Evolutionary conservation across 2,797 vertebrate genomes (phyloP).

Genomic region (Trachurus trachurus): DNA sequence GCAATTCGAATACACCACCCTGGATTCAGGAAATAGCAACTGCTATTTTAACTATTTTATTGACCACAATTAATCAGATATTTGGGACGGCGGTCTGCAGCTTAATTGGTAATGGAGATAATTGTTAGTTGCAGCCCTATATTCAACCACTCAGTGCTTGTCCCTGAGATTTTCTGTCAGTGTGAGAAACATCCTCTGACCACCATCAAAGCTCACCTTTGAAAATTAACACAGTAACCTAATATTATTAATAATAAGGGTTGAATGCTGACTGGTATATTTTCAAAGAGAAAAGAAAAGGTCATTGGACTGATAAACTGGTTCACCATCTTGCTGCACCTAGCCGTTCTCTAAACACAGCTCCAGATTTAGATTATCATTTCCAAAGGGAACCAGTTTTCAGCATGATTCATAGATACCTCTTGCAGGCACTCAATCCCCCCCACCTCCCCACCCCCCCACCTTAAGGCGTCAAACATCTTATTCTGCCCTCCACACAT

Average conservation of each 20-base stretch:
- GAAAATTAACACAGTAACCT: conserved; percentile 7
- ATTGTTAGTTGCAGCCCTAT: not conserved
- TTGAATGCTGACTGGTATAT: conserved; percentile 13
- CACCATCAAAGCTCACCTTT: conserved; percentile 8
- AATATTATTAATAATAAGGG: not conserved
- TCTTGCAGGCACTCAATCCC: conserved; percentile 31
- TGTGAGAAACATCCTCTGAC: conserved; percentile 13
- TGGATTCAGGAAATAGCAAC: not conserved
- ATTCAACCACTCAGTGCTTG: not conserved
- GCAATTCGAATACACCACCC: not conserved
- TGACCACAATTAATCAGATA: not conserved
- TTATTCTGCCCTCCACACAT: conserved; percentile 61
- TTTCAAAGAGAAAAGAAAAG: conserved; percentile 27
- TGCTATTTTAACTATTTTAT: not conserved
- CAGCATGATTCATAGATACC: conserved; percentile 61
- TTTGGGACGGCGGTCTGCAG: conserved; percentile 1
- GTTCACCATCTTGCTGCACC: conserved; percentile 39
- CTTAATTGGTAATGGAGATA: conserved; percentile 13
- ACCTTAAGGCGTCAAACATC: conserved; percentile 52
- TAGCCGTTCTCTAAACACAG: conserved; percentile 40
- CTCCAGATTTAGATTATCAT: conserved; percentile 48
- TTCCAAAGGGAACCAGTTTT: conserved; percentile 62
- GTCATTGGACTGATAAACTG: conserved; percentile 40
- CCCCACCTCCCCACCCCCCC: too few relatives aligned
- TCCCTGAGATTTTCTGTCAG: not conserved